Percentiles rank a stretch among this genome's conserved stretches.
Conservation (phyloP, 1,140 invertebrate species). For the Colletes gigas region DNA sequence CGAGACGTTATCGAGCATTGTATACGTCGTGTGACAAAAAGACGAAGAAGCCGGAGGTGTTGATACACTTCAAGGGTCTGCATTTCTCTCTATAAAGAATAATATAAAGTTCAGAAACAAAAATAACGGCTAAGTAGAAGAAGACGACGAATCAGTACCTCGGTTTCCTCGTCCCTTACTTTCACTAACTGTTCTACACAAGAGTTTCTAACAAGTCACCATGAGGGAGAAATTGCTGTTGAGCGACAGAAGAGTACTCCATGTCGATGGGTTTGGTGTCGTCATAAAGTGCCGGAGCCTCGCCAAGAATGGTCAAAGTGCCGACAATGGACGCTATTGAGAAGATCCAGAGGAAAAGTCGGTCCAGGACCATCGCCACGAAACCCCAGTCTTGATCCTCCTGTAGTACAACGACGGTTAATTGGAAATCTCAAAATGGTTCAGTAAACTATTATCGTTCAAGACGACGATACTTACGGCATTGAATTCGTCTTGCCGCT, state of each 20-base stretch:
- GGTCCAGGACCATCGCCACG: conserved; percentile 99
- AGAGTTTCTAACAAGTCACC: conserved; percentile 44
- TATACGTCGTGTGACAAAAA: conserved; percentile 35
- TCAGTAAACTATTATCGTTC: conserved; percentile 1
- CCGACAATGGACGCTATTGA: conserved; percentile 94
- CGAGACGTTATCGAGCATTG: conserved; percentile 17
- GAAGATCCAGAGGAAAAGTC: conserved; percentile 98
- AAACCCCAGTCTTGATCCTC: conserved; percentile 99
- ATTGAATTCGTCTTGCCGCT: conserved; percentile 95
- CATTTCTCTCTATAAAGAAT: neutral
- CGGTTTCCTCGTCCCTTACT: neutral
- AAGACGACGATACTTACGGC: conserved; percentile 84
- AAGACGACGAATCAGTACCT: neutral
- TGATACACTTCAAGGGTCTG: neutral
- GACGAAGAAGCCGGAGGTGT: neutral
- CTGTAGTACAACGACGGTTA: conserved; percentile 78
- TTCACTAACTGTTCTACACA: conserved; percentile 19
- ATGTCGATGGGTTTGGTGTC: conserved; percentile 94
- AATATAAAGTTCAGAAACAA: neutral
- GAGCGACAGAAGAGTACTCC: conserved; percentile 90
- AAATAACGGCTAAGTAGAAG: neutral
- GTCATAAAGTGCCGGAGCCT: conserved; percentile 94
- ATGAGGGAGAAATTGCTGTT: conserved; percentile 86
- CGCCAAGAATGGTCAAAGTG: conserved; percentile 92
- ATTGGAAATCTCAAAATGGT: conserved; percentile 1